These are phyloP conservation scores for Lasius fuliginosus DNA, from an alignment of 2,888 invertebrate genomes.

Conservation along the genomic window DNA sequence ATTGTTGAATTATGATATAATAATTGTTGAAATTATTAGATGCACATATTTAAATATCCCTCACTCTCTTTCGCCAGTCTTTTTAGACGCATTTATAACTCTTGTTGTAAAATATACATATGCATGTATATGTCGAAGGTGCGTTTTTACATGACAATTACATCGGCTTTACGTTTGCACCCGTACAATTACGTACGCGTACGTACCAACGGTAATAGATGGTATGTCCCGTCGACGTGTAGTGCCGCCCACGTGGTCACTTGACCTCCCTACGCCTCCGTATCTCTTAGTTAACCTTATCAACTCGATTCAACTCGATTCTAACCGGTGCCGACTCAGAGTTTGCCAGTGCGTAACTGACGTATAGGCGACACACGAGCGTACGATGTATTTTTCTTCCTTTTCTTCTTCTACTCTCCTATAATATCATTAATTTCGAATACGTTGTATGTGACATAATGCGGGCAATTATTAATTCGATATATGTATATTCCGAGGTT, in stretches of 20 bases:
- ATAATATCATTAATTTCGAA: conserved; percentile 52
- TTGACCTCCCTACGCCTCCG: conserved; percentile 86
- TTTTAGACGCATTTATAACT: too few species aligned
- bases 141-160: conserved; percentile 57
- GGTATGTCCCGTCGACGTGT: conserved; percentile 82
- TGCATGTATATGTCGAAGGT: conserved; percentile 43
- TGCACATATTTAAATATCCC: too few species aligned
- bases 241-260: conserved; percentile 84
- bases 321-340: conserved; percentile 78
- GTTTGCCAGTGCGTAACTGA: conserved; percentile 46
- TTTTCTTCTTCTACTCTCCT: conserved; percentile 42
- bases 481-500: not conserved
- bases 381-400: conserved; percentile 52
- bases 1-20: too few species aligned
- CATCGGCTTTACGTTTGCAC: conserved; percentile 69
- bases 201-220: conserved; percentile 78
- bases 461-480: conserved; percentile 1
- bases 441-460: not conserved
- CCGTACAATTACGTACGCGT: conserved; percentile 43
- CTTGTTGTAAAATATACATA: not conserved
- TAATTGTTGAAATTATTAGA: too few species aligned
- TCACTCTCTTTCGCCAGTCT: too few species aligned
- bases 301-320: conserved; percentile 84
- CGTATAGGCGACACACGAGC: conserved; percentile 37
- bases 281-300: conserved; percentile 86